These are phyloP conservation scores for Bubo blakistoni DNA, from an alignment of 2,113 vertebrate genomes.

Conservation along the genomic window DNA sequence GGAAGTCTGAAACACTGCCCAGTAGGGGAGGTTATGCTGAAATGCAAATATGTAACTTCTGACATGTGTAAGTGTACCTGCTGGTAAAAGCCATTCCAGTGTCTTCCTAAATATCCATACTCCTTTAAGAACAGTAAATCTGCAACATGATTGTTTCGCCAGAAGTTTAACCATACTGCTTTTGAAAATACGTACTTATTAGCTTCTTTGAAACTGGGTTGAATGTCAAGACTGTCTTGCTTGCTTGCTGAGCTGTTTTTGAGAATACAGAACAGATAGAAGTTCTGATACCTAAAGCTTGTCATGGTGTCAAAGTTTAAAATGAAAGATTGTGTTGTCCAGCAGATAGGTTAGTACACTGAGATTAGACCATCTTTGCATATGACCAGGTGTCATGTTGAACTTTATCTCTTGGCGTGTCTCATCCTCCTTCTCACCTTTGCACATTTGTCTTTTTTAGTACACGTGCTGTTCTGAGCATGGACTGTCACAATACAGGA, in stretches of 20 bases:
- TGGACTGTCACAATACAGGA: not conserved
- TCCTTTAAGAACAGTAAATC: not conserved
- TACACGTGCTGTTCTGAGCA: rapidly evolving
- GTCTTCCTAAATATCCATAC: not conserved
- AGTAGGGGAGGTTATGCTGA: not conserved
- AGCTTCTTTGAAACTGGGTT: not conserved
- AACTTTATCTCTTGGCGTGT: not conserved
- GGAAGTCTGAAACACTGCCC: not conserved
- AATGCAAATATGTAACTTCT: not conserved
- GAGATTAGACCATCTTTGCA: not conserved
- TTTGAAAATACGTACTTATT: not conserved
- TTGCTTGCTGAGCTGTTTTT: not conserved
- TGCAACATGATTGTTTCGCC: not conserved
- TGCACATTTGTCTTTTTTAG: not conserved
- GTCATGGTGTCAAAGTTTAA: not conserved
- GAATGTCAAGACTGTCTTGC: not conserved
- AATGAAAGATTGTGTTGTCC: not conserved
- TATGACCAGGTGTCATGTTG: not conserved
- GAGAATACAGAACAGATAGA: not conserved
- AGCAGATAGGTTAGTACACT: not conserved
- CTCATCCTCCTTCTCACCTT: not conserved
- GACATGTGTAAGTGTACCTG: not conserved
- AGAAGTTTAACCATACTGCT: not conserved
- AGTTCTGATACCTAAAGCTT: not conserved
- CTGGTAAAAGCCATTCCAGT: not conserved